Evolutionary conservation across 2,888 invertebrate species (phyloP).

Genomic region (Apamea anceps): DNA sequence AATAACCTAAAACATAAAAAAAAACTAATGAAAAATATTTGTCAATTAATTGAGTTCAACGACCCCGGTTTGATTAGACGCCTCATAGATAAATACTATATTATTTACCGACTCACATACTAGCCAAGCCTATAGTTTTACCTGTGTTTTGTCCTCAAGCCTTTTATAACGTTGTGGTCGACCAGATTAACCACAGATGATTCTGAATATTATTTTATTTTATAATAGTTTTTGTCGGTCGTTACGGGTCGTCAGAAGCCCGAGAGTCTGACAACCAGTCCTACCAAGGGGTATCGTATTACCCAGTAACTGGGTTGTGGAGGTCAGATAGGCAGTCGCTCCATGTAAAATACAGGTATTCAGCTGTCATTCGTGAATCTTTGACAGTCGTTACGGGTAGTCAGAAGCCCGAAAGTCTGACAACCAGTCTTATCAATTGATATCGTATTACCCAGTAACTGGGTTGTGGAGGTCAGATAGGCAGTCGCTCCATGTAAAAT

Average conservation of each 20-base stretch:
- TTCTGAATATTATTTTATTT: background rate
- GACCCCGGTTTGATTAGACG: constrained; percentile 3
- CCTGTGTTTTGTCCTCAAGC: constrained; percentile 2
- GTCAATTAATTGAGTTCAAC: constrained; percentile 18
- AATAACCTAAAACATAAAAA: too few relatives aligned
- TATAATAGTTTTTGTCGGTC: background rate
- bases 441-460: too few relatives aligned
- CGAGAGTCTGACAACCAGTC: too few relatives aligned
- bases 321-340: too few relatives aligned
- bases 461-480: too few relatives aligned
- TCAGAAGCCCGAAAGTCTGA: too few relatives aligned
- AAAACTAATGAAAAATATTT: constrained; percentile 21
- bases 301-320: background rate
- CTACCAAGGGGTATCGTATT: background rate
- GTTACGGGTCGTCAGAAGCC: too few relatives aligned
- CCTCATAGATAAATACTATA: constrained; percentile 7
- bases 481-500: too few relatives aligned
- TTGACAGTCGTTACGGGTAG: too few relatives aligned
- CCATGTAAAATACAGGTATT: background rate
- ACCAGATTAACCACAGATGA: background rate
- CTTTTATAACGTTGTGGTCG: background rate
- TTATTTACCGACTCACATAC: constrained; percentile 4
- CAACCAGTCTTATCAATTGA: too few relatives aligned
- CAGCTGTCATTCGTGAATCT: too few relatives aligned
- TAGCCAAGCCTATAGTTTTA: constrained; percentile 11